These are phyloP conservation scores for Lasiurus cinereus DNA, from an alignment of 2,113 vertebrate species.

Conservation along the genomic window DNA sequence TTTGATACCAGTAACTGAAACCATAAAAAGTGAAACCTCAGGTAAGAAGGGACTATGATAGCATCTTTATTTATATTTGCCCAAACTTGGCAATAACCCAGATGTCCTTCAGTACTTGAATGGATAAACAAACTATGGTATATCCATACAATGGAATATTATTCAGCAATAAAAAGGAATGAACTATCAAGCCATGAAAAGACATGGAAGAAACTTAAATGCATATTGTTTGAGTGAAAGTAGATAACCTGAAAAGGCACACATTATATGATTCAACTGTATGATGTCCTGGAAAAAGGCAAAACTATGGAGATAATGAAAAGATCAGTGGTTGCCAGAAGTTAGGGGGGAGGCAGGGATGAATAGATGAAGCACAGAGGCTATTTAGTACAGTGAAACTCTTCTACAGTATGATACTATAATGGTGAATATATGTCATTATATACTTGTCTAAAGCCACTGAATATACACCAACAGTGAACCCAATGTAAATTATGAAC, in stretches of 20 bases:
- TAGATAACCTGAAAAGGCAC: not conserved
- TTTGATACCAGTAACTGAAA: not conserved
- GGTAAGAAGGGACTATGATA: not conserved
- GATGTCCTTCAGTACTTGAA: not conserved
- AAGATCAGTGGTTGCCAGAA: not conserved
- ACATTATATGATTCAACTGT: not conserved
- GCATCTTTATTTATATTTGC: not conserved
- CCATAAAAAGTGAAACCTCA: not conserved
- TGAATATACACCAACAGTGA: not conserved
- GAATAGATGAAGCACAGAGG: fast-evolving
- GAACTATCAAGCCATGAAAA: not conserved
- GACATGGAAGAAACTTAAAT: not conserved
- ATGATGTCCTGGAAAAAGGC: not conserved
- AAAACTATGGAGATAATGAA: not conserved
- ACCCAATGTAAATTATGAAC: not conserved
- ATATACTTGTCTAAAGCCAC: not conserved
- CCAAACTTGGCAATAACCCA: not conserved
- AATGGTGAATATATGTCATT: not conserved
- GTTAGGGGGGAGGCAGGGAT: not conserved
- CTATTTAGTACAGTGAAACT: not conserved
- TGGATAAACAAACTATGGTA: not conserved
- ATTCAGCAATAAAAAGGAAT: not conserved
- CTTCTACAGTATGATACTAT: no score
- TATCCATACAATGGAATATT: not conserved
- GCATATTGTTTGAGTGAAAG: not conserved